Evolutionary conservation across 2,797 vertebrate species (phyloP), one percentile per base, ranked within the genome.

Genomic region (Peromyscus eremicus): DNA sequence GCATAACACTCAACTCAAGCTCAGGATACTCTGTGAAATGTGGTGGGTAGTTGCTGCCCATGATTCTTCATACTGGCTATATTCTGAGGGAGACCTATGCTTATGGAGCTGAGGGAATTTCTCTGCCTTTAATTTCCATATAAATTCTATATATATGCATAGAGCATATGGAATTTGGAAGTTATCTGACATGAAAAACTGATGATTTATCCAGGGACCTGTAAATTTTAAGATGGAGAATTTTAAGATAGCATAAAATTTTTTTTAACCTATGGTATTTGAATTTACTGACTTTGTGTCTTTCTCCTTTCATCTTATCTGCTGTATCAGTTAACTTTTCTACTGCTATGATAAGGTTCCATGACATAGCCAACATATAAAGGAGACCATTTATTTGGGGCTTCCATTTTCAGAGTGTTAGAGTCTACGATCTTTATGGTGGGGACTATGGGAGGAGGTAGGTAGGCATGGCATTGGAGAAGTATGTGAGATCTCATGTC

Each of bases 401-500:
- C 12, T 52, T 52, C 49, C 49, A 52, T 52, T 52, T 52, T 52
- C 49, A 52, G 49, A 52, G 49, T 13, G 49, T 52, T 52, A 52
- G 49, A 6, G 3, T 40, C n/a, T 62, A 29, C 82, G 80, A 10
- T 37, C 23, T 17, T 40, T 37, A 40, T 5, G 37, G n/a, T 40
- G 4, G 12, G 34, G 13, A 62, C 27, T 3, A 82, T 16, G n/a
- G 4, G 2, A 40, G 7, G 21, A 62, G 80, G 3, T 62, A 7
- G 7, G 7, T 4, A 62, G 1, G 55, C 13, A 5, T 40, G n/a
- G 13, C 16, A 0, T 29, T 82, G 6, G 6, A 62, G n/a, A 40
- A 82, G 13, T 25, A 81, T 57, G 37, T 81, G n/a, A 37, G 3
- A 16, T 82, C 7, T 60, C 55, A 60, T 40, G 40, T 57, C 12